Evolutionary conservation across 2,888 invertebrate species (phyloP), one percentile per base, ranked within the genome.

Genomic region (Eupithecia exiguata): DNA sequence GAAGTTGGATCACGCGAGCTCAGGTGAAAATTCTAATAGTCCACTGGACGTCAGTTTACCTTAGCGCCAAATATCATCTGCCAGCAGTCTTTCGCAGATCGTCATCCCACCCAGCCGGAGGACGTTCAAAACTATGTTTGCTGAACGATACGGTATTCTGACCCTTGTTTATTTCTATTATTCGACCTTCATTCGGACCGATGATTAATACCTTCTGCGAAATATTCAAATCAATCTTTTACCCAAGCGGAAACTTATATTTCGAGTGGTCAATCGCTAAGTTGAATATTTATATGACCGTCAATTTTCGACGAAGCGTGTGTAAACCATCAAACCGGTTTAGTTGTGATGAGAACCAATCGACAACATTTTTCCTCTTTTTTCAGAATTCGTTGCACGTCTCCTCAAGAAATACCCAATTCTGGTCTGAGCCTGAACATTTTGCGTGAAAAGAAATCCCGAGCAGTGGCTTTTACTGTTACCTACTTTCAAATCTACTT

Each of bases 241-340:
- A 25, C 12, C 58, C 25, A 58, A 58, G 12, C 58, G 21, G 58
- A 58, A 58, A 58, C 5, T 58, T 58, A 5, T 5, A 46, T 46
- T n/a, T n/a, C 10, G 53, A 53, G 21, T 21, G 53, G 53, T 53
- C 21, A 53, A n/a, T 49, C 49, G 49, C 7, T 49, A 21, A 53
- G 18, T 21, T 58, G 58, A 65, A 65, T 65, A 36, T 65, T n/a
- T 5, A 65, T 35, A 40, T 1, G 65, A 21, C 40, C 25, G 14
- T 66, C 9, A 25, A 66, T 66, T 66, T 66, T 40, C 40, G 66
- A 14, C 1, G 40, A 43, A 66, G 21, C 40, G 40, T 65, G 35
- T 63, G 2, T 65, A 38, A 38, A 66, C n/a, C 21, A 61, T 16
- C 62, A 12, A 66, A 66, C 40, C 66, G 40, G 66, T 66, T 66